A percentile compares a stretch with the other conserved stretches of the same genome.
These are phyloP conservation scores for Okapia johnstoni DNA, from an alignment of 2,113 vertebrate species.

Conservation along the genomic window DNA sequence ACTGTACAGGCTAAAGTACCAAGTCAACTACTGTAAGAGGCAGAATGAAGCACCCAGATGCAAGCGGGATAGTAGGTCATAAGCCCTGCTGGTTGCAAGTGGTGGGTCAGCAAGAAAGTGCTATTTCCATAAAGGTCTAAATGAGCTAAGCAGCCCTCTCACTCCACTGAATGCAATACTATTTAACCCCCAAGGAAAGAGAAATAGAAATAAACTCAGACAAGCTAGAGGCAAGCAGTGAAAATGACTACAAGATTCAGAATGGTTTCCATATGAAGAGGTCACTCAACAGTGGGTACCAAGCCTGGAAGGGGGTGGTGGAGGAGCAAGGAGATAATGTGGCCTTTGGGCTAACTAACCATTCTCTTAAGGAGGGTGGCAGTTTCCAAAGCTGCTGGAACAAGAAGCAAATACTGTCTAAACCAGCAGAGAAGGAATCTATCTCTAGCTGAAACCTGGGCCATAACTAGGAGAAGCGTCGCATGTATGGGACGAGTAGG, in stretches of 20 bases:
- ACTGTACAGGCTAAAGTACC: neutral
- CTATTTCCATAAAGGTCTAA: neutral
- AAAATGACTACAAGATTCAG: neutral
- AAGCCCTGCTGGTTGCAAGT: neutral
- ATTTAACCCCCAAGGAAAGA: neutral
- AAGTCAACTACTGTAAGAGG: neutral
- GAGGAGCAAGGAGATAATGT: neutral
- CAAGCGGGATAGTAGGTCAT: neutral
- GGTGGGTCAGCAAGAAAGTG: neutral
- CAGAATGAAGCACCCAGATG: neutral
- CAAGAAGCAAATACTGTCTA: neutral
- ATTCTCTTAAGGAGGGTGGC: neutral
- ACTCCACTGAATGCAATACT: neutral
- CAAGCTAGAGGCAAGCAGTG: neutral
- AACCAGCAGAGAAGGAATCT: neutral
- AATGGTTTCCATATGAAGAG: neutral
- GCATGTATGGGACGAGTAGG: fast-evolving
- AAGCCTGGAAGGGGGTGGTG: neutral
- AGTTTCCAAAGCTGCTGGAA: neutral
- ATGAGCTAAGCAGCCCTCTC: neutral
- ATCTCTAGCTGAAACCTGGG: neutral
- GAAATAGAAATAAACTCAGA: neutral
- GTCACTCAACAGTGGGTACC: neutral
- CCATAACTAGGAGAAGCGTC: neutral
- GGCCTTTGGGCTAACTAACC: neutral